Evolutionary conservation across 1,140 invertebrate species (phyloP).

Genomic region (Zaprionus camerounensis): DNA sequence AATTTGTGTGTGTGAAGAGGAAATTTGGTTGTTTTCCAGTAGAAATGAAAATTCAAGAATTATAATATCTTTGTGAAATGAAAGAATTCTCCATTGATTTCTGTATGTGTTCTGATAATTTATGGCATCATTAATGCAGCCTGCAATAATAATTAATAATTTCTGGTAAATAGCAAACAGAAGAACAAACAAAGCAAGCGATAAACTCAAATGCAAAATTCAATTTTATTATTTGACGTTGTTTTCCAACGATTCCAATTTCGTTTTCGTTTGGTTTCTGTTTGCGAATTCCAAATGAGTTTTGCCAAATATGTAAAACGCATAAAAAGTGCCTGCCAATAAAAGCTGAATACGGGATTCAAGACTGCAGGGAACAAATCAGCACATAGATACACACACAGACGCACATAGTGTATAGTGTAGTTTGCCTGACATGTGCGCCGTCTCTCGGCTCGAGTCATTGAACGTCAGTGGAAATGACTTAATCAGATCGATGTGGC

Average conservation of each 20-base stretch:
- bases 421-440: conserved; percentile 41
- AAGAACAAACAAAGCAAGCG: conserved; percentile 31
- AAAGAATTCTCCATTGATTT: conserved; percentile 31
- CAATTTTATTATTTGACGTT: conserved; percentile 7
- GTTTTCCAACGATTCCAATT: conserved; percentile 46
- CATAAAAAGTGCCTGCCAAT: conserved; percentile 41
- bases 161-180: conserved; percentile 15
- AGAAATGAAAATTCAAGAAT: not conserved
- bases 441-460: conserved; percentile 51
- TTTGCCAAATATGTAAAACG: conserved; percentile 57
- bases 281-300: conserved; percentile 43
- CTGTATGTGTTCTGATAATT: conserved; percentile 10
- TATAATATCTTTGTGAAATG: not conserved
- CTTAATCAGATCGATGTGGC: conserved; percentile 62
- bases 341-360: conserved; percentile 30
- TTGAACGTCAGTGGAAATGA: conserved; percentile 72
- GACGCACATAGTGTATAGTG: conserved; percentile 5
- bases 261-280: conserved; percentile 22
- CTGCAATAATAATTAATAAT: conserved; percentile 38
- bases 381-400: conserved; percentile 3
- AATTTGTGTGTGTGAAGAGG: too few species aligned
- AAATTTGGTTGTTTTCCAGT: too few species aligned
- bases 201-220: conserved; percentile 35
- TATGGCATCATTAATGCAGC: conserved; percentile 20
- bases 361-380: conserved; percentile 16